Percentiles rank a stretch among this genome's conserved stretches.
Conservation (phyloP, 2,113 vertebrate genomes). For the Polyodon spathula region DNA sequence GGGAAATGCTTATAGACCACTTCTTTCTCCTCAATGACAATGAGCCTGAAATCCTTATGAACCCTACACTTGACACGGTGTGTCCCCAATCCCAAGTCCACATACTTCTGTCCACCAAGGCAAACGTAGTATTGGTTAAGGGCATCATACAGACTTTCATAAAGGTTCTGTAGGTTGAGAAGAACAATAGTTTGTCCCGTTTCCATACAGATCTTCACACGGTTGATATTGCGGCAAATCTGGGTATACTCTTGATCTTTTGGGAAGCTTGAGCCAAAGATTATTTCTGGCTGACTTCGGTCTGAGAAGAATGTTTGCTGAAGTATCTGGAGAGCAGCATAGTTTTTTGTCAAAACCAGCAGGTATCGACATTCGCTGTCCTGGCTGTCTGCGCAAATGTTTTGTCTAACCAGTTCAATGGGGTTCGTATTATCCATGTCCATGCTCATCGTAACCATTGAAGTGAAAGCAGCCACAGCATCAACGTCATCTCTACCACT, state of each 20-base stretch:
- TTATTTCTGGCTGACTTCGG: constrained; percentile 70
- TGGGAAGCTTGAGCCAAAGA: constrained; percentile 73
- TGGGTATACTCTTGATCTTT: constrained; percentile 71
- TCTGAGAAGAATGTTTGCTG: constrained; percentile 67
- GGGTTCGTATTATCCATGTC: constrained; percentile 52
- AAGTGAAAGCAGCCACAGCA: constrained; percentile 65
- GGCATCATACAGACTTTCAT: constrained; percentile 93
- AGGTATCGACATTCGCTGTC: constrained; percentile 80
- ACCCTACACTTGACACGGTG: constrained; percentile 94
- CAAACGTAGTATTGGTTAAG: constrained; percentile 94
- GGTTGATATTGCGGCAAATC: constrained; percentile 73
- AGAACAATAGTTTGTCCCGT: constrained; percentile 80
- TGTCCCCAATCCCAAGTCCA: constrained; percentile 87
- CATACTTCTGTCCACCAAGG: constrained; percentile 87
- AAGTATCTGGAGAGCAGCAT: constrained; percentile 80
- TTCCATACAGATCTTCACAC: constrained; percentile 95
- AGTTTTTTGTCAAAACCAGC: constrained; percentile 84
- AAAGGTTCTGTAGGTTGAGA: constrained; percentile 88
- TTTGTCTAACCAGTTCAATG: constrained; percentile 69
- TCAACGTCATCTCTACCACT: constrained; percentile 73
- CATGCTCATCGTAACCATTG: constrained; percentile 22
- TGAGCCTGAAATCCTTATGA: constrained; percentile 72
- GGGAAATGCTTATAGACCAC: constrained; percentile 85
- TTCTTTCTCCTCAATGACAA: constrained; percentile 87
- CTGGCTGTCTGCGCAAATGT: constrained; percentile 55